Conservation (phyloP, 2,113 vertebrate genomes). For the Melozone crissalis region DNA sequence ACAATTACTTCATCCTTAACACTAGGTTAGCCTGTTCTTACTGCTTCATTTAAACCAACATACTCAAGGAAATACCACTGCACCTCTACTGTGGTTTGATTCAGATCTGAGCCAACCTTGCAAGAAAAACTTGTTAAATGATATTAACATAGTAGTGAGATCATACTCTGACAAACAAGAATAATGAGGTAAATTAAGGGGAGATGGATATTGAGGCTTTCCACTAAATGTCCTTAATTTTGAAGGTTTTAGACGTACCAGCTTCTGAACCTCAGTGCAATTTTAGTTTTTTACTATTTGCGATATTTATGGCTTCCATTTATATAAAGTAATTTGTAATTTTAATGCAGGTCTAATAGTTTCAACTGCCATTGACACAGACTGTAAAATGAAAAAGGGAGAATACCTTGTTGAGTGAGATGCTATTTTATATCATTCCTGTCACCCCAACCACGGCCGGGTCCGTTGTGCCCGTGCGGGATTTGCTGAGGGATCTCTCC, state of each 20-base stretch:
- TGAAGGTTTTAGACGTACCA: conserved; percentile 45
- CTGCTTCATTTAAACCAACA: background rate
- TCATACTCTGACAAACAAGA: conserved; percentile 35
- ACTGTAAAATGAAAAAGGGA: conserved; percentile 35
- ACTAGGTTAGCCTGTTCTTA: background rate
- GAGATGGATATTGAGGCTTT: conserved; percentile 6
- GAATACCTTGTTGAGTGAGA: background rate
- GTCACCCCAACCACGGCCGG: background rate
- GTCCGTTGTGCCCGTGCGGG: no score
- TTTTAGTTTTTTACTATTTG: conserved; percentile 56
- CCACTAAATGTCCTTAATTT: conserved; percentile 17
- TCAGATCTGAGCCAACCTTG: conserved; percentile 14
- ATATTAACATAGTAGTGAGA: background rate
- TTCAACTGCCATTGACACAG: conserved; percentile 6
- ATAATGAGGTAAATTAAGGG: conserved; percentile 39
- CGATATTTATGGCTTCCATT: conserved; percentile 63
- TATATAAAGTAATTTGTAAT: conserved; percentile 53
- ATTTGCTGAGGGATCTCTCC: no score
- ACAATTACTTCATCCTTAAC: background rate
- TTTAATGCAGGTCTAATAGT: conserved; percentile 53
- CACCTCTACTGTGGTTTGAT: background rate
- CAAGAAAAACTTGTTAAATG: background rate
- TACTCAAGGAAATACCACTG: background rate
- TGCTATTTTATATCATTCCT: background rate
- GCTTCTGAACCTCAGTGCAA: background rate